Conservation (phyloP, 2,797 vertebrate species). For the Podarcis lilfordi region DNA sequence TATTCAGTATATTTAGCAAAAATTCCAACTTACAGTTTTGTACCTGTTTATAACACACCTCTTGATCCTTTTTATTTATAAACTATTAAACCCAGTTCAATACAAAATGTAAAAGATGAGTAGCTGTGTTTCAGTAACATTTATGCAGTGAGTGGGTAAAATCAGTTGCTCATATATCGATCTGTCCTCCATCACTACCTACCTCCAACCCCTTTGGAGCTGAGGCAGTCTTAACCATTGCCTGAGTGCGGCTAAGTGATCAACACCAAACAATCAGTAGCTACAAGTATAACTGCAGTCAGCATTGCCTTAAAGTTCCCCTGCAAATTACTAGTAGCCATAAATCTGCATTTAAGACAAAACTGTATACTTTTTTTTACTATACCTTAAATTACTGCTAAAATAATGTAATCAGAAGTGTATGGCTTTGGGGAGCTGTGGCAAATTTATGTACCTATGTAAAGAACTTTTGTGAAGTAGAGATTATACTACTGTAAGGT, state of each 20-base stretch:
- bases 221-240: background rate
- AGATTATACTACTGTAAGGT: background rate
- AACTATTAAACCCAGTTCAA: constrained; percentile 20
- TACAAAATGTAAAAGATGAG: constrained; percentile 10
- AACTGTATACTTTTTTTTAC: background rate
- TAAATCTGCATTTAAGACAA: background rate
- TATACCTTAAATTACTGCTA: background rate
- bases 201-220: constrained; percentile 32
- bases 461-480: background rate
- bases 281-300: background rate
- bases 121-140: background rate
- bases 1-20: background rate
- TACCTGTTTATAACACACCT: background rate
- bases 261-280: background rate
- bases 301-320: background rate
- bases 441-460: background rate
- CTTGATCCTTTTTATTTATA: background rate
- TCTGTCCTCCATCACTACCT: constrained; percentile 37
- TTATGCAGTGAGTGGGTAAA: background rate
- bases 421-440: background rate
- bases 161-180: constrained; percentile 43
- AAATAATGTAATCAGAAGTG: background rate
- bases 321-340: background rate
- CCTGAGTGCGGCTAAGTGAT: constrained; percentile 10
- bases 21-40: background rate